These are phyloP conservation scores for Palythoa caribaeorum DNA, from an alignment of 92 coral and sea anemone species.

Conservation along the genomic window DNA sequence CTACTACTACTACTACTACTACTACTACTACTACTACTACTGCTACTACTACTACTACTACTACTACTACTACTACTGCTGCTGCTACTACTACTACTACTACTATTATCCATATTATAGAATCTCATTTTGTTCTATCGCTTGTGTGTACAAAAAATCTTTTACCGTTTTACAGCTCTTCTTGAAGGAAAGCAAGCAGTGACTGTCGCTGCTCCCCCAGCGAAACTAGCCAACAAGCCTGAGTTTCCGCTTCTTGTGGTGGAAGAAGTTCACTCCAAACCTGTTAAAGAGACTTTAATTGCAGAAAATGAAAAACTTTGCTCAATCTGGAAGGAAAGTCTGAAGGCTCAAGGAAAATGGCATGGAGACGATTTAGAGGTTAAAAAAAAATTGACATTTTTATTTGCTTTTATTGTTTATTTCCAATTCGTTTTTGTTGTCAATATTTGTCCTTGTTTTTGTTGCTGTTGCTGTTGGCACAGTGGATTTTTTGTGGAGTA, in stretches of 20 bases:
- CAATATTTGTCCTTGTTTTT: too few species aligned
- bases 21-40: too few species aligned
- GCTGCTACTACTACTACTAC: too few species aligned
- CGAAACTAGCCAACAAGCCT: slow-evolving; percentile 41
- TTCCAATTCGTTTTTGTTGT: background rate
- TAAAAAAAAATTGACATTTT: background rate
- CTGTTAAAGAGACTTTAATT: slow-evolving; percentile 86
- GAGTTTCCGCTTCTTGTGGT: slow-evolving; percentile 93
- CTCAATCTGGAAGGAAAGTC: slow-evolving; percentile 82
- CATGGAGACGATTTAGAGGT: slow-evolving; percentile 75
- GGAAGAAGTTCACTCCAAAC: slow-evolving; percentile 90
- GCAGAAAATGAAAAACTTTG: slow-evolving; percentile 89
- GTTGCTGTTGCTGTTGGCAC: too few species aligned
- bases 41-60: too few species aligned
- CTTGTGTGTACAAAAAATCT: background rate
- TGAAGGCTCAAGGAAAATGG: slow-evolving; percentile 92
- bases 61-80: too few species aligned
- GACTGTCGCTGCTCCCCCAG: background rate
- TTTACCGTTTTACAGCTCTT: slow-evolving; percentile 14
- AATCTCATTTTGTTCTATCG: background rate
- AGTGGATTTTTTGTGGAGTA: too few species aligned
- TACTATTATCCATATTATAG: too few species aligned
- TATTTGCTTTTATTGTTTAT: background rate
- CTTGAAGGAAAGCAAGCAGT: slow-evolving; percentile 39
- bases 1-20: too few species aligned